phyloP scores from a whole-genome alignment of 2,113 vertebrate genomes.

The Melozone crissalis region DNA sequence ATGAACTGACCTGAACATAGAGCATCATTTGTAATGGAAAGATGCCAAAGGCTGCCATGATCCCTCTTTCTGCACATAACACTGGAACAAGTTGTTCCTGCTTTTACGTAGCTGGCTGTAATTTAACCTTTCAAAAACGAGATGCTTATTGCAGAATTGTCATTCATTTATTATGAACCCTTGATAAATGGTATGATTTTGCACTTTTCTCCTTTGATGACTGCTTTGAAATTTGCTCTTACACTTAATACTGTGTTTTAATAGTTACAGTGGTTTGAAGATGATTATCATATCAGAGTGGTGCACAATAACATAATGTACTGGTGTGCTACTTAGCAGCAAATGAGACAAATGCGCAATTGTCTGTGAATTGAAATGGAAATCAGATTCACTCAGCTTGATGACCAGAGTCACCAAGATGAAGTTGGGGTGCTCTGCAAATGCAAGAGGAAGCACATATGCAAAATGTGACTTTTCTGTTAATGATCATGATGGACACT shows the following conservation, averaged over 20 bases:
- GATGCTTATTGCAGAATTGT: background rate
- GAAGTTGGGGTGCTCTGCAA: background rate
- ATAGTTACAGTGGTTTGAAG: background rate
- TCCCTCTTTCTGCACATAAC: background rate
- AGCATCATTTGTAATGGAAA: background rate
- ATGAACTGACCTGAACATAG: background rate
- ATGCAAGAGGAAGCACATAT: background rate
- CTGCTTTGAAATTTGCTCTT: background rate
- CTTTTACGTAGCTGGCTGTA: background rate
- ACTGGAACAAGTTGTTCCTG: background rate
- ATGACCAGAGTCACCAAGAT: background rate
- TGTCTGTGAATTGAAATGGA: background rate
- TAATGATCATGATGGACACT: background rate
- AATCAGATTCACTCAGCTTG: background rate
- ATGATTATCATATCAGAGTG: background rate
- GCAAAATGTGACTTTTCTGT: conserved; percentile 31
- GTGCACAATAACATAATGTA: background rate
- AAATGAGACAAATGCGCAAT: background rate
- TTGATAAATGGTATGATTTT: background rate
- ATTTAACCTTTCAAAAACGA: background rate
- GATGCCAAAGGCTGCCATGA: background rate
- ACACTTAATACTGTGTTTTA: background rate
- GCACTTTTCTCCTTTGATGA: background rate
- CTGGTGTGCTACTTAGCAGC: background rate
- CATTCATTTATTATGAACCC: background rate